Percentiles rank a stretch among this genome's conserved stretches.
phyloP scores from a whole-genome alignment of 2,888 invertebrate genomes.

The Eilema caniola region DNA sequence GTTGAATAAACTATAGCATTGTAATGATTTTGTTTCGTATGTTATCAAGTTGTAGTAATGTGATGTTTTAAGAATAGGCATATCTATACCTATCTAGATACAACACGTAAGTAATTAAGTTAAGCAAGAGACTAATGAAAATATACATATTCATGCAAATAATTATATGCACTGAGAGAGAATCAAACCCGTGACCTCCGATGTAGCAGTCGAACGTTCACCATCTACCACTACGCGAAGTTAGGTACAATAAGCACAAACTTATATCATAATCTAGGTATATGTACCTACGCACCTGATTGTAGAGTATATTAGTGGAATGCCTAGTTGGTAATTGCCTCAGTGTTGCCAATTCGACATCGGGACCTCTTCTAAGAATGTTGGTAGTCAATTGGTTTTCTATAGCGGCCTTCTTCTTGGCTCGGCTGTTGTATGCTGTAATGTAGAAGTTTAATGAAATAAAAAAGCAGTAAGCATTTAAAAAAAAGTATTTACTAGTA shows the following conservation, averaged over 20 bases:
- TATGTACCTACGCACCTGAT: constrained; percentile 83
- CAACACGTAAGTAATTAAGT: no score
- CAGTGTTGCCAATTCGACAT: constrained; percentile 95
- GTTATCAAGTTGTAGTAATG: no score
- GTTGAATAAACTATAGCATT: background rate
- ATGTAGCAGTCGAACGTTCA: no score
- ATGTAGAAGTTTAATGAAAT: constrained; percentile 12
- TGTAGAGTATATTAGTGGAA: constrained; percentile 94
- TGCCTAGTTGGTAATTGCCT: constrained; percentile 95
- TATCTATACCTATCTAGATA: no score
- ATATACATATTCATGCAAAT: no score
- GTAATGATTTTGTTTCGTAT: no score
- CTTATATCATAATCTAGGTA: no score
- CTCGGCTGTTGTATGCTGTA: constrained; percentile 88
- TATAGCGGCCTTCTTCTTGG: constrained; percentile 90
- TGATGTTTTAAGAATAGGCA: background rate
- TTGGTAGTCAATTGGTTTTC: constrained; percentile 83
- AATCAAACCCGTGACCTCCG: no score
- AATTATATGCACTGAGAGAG: no score
- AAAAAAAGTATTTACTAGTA: background rate
- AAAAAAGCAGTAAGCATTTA: background rate
- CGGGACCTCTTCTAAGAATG: constrained; percentile 86
- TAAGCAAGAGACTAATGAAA: no score
- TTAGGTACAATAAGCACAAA: no score
- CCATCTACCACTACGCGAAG: no score